Percentiles rank a stretch among this genome's conserved stretches.
Evolutionary conservation across 2,797 vertebrate genomes (phyloP).

Genomic region (Micrastur ruficollis): DNA sequence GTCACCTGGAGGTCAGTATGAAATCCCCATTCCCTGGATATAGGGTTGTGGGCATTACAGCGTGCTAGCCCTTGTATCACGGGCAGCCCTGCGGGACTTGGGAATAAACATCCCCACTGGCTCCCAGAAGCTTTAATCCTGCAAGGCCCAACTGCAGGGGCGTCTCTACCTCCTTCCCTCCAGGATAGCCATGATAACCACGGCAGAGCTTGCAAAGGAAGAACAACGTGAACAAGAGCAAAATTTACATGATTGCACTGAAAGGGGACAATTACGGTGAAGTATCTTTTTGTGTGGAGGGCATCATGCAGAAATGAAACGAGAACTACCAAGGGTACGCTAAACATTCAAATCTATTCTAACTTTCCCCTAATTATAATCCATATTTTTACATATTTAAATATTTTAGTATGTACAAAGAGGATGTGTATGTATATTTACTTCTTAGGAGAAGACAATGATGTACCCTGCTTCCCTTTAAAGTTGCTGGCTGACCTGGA

Average conservation of each 20-base stretch:
- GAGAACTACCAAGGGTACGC: background rate
- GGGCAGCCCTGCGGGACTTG: background rate
- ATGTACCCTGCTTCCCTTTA: background rate
- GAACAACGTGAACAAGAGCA: background rate
- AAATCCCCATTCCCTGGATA: background rate
- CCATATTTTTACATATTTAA: constrained; percentile 61
- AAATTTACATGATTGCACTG: constrained; percentile 31
- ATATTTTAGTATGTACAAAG: constrained; percentile 39
- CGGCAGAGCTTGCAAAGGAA: background rate
- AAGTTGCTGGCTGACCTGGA: background rate
- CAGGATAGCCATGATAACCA: background rate
- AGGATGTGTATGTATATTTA: background rate
- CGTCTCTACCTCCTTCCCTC: background rate
- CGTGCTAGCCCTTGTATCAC: background rate
- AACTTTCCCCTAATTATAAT: constrained; percentile 22
- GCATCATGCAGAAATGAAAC: background rate
- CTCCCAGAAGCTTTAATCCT: background rate
- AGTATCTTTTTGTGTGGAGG: background rate
- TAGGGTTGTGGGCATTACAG: background rate
- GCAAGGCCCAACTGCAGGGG: accelerated
- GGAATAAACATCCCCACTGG: background rate
- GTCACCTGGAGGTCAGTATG: background rate
- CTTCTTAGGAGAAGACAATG: background rate
- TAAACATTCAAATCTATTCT: constrained; percentile 63
- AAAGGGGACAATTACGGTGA: background rate